Percentiles rank a stretch among this genome's conserved stretches.
Evolutionary conservation across 2,888 invertebrate species (phyloP).

Genomic region (Brachylomia viminalis): DNA sequence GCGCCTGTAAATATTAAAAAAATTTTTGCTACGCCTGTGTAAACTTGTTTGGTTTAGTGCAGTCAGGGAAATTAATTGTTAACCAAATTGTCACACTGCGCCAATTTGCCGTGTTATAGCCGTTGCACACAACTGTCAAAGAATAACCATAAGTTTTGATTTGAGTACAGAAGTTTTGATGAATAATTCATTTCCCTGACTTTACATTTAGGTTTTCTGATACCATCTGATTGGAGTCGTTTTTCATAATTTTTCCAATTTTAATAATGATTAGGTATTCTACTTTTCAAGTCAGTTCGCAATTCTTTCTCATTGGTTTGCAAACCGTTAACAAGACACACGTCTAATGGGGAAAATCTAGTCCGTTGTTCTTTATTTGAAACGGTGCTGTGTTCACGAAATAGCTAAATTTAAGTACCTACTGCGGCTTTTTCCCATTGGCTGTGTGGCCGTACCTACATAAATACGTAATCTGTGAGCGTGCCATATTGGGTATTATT

Average conservation of each 20-base stretch:
- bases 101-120: neutral
- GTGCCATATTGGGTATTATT: constrained; percentile 26
- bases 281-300: neutral
- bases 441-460: constrained; percentile 50
- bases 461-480: constrained; percentile 57
- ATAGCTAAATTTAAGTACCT: constrained; percentile 48
- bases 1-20: no score
- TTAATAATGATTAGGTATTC: neutral
- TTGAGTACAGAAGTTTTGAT: neutral
- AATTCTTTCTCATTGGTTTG: constrained; percentile 28
- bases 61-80: neutral
- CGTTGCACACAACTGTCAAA: neutral
- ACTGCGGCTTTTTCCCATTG: constrained; percentile 52
- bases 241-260: neutral
- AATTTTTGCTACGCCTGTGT: no score
- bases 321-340: constrained; percentile 49
- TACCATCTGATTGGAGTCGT: neutral
- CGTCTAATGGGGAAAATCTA: constrained; percentile 67
- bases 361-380: constrained; percentile 48
- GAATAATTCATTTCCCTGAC: neutral
- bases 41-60: no score
- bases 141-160: neutral
- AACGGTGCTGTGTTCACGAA: constrained; percentile 16
- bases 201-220: neutral
- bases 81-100: neutral